These are phyloP conservation scores for Eupithecia pulchellata DNA, from an alignment of 2,888 invertebrate species.

Conservation along the genomic window DNA sequence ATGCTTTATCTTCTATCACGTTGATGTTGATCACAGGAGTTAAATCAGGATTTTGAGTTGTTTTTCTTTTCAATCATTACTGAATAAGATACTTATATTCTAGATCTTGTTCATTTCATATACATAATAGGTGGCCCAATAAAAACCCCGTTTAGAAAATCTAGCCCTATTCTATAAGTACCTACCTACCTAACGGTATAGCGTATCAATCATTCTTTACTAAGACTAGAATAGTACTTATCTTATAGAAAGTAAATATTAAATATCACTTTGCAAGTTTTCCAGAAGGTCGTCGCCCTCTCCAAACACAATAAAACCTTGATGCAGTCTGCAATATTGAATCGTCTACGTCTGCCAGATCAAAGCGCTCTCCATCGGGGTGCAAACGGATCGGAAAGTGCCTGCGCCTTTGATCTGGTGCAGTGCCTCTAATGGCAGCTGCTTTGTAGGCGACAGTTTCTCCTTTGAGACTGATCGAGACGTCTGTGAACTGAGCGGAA, in stretches of 20 bases:
- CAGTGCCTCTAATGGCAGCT: constrained; percentile 21
- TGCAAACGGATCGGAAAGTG: constrained; percentile 32
- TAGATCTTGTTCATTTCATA: background rate
- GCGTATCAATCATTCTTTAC: background rate
- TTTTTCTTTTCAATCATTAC: no score
- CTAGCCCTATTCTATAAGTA: background rate
- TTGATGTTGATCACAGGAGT: no score
- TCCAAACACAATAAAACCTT: background rate
- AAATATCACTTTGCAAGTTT: background rate
- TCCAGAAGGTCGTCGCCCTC: background rate
- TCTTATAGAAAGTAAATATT: background rate
- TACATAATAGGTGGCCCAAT: background rate
- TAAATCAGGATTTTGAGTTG: no score
- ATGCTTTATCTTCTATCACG: no score
- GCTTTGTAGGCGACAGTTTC: background rate
- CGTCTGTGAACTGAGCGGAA: background rate
- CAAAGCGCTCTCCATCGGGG: constrained; percentile 25
- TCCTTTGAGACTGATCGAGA: background rate
- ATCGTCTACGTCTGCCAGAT: background rate
- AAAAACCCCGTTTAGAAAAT: background rate
- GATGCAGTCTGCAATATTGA: background rate
- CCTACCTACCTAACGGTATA: no score
- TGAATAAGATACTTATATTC: background rate
- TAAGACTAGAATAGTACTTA: background rate
- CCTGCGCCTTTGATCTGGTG: constrained; percentile 37